Conservation (phyloP, 2,113 vertebrate species). For the Quiscalus mexicanus region DNA sequence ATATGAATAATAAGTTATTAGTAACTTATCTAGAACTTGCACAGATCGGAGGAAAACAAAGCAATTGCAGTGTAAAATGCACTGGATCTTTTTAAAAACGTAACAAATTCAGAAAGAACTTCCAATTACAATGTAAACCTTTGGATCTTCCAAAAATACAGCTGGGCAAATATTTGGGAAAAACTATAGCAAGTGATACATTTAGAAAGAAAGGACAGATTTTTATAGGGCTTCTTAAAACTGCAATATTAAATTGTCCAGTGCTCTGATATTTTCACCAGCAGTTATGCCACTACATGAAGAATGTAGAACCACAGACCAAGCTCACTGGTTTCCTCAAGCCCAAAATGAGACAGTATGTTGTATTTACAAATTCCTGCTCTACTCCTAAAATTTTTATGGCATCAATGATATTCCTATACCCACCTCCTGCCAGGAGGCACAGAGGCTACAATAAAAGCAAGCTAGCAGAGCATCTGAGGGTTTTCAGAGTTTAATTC, state of each 20-base stretch:
- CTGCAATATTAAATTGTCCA: background rate
- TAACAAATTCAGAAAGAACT: background rate
- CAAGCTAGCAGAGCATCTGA: background rate
- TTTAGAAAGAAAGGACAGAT: background rate
- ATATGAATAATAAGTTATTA: background rate
- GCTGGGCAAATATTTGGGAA: background rate
- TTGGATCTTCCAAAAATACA: background rate
- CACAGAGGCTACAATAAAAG: background rate
- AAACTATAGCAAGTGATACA: background rate
- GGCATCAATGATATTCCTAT: background rate
- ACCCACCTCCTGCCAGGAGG: background rate
- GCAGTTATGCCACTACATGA: background rate
- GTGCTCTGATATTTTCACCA: background rate
- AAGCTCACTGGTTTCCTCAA: background rate
- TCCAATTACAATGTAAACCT: background rate
- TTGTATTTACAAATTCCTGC: background rate
- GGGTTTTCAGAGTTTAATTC: background rate
- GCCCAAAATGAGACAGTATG: background rate
- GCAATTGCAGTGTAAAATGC: background rate
- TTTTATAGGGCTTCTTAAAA: background rate
- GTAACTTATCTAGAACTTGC: background rate
- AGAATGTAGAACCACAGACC: background rate
- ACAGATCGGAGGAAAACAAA: background rate
- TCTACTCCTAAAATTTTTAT: background rate
- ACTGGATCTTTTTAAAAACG: background rate